These are phyloP conservation scores for Agelaius tricolor DNA, from an alignment of 2,113 vertebrate genomes.

Conservation along the genomic window DNA sequence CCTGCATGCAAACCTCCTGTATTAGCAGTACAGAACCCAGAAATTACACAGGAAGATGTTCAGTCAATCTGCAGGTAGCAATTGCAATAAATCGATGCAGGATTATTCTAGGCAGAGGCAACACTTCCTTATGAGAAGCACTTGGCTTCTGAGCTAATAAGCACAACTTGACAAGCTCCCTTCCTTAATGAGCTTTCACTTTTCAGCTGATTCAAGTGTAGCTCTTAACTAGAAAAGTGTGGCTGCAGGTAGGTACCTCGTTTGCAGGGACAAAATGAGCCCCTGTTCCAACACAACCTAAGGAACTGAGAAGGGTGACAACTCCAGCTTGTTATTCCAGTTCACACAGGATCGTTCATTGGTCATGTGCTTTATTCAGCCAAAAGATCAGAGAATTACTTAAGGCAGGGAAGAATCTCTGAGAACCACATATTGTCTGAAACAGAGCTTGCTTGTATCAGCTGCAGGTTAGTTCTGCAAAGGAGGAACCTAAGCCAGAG, in stretches of 20 bases:
- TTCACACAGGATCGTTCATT: neutral
- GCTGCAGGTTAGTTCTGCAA: neutral
- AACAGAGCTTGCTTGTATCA: neutral
- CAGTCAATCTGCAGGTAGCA: neutral
- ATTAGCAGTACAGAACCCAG: neutral
- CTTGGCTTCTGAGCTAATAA: neutral
- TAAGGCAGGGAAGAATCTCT: neutral
- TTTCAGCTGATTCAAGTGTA: neutral
- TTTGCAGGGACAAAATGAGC: neutral
- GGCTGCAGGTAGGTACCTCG: neutral
- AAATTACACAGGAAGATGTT: neutral
- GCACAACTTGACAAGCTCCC: neutral
- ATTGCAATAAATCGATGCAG: neutral
- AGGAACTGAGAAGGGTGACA: neutral
- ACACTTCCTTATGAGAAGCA: neutral
- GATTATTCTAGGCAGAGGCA: neutral
- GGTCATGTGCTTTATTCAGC: neutral
- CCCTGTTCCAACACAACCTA: neutral
- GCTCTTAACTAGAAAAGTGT: neutral
- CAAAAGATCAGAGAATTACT: neutral
- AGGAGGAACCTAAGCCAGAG: neutral
- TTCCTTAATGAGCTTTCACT: neutral
- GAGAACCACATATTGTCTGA: neutral
- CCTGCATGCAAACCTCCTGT: accelerated
- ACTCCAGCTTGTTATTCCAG: neutral